Percentiles rank a stretch among this genome's conserved stretches.
Evolutionary conservation across 2,888 invertebrate species (phyloP).

Genomic region (Plebejus melissa): DNA sequence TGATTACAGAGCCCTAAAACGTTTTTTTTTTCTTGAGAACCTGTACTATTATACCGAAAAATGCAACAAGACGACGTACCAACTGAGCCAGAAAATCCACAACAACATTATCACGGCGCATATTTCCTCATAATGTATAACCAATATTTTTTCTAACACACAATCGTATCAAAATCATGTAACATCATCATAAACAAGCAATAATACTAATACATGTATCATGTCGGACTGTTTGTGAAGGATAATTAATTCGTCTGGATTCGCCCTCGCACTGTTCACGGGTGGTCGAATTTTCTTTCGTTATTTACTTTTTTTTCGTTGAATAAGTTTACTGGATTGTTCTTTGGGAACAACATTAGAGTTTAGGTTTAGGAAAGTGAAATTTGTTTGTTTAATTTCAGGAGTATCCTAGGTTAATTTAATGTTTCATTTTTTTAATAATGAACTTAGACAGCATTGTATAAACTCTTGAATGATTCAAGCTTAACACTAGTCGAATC

Average conservation of each 20-base stretch:
- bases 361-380: neutral
- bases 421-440: neutral
- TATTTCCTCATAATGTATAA: neutral
- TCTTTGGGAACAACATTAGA: neutral
- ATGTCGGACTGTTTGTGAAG: neutral
- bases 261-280: neutral
- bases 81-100: no score
- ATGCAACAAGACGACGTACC: no score
- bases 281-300: constrained; percentile 9
- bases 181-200: neutral
- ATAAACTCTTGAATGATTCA: neutral
- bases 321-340: neutral
- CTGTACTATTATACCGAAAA: no score
- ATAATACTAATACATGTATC: neutral
- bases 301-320: constrained; percentile 4
- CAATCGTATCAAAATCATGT: neutral
- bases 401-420: neutral
- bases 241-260: constrained; percentile 1
- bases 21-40: no score
- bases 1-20: no score
- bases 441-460: neutral
- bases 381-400: neutral
- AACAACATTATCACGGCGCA: neutral
- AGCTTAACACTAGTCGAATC: neutral
- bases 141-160: neutral